phyloP scores from a whole-genome alignment of 2,888 invertebrate species.

The Cheilosia pagana region DNA sequence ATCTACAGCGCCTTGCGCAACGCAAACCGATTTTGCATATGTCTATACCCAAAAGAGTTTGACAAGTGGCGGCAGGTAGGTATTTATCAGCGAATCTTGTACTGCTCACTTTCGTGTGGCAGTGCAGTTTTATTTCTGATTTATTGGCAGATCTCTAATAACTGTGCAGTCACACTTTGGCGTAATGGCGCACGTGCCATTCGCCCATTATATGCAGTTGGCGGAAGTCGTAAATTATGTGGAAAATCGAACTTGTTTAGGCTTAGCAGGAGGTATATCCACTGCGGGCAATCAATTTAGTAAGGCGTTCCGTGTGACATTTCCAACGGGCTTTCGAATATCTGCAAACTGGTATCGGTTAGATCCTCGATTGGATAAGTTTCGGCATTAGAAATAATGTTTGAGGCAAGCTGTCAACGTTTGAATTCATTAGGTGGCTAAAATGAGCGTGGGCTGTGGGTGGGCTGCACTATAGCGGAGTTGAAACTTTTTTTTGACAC shows the following conservation, averaged over 20 bases:
- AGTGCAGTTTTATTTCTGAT: constrained; percentile 37
- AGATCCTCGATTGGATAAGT: constrained; percentile 44
- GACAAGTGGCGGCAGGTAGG: constrained; percentile 67
- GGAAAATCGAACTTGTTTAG: constrained; percentile 7
- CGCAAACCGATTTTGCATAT: constrained; percentile 13
- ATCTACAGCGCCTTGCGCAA: constrained; percentile 26
- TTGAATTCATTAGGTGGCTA: constrained; percentile 36
- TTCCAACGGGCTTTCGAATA: constrained; percentile 44
- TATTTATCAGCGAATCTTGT: constrained; percentile 68
- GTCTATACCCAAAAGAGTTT: constrained; percentile 16
- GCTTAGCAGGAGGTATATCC: constrained; percentile 28
- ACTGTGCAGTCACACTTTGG: constrained; percentile 55
- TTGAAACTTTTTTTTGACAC: not conserved
- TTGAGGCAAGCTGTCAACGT: constrained; percentile 22
- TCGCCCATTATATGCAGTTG: constrained; percentile 5
- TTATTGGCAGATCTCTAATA: constrained; percentile 56
- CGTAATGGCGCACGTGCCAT: constrained; percentile 37
- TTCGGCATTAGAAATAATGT: constrained; percentile 2
- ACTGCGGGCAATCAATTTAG: constrained; percentile 31
- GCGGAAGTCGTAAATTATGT: constrained; percentile 53
- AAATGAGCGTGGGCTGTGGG: constrained; percentile 29
- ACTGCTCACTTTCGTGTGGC: constrained; percentile 26
- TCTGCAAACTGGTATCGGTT: constrained; percentile 28
- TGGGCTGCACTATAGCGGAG: constrained; percentile 18
- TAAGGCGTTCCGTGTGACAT: constrained; percentile 54